Evolutionary conservation across 1,140 invertebrate species (phyloP), one percentile per base, ranked within the genome.

Genomic region (Drosophila murphyi): DNA sequence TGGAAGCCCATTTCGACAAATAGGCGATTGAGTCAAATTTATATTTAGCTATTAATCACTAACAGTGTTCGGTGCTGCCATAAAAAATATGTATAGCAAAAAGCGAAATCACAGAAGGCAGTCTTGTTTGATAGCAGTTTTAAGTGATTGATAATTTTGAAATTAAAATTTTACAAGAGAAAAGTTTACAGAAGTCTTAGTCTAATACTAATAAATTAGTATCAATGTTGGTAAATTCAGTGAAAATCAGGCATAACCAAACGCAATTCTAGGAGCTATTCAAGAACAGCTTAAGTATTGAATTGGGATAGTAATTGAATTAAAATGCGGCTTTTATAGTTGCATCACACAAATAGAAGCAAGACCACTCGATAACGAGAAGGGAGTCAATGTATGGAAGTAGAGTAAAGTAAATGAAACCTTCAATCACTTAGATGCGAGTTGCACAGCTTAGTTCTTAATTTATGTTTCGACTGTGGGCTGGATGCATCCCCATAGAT

Each of bases 261-360:
- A 35, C 37, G 35, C 34, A 63, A 64, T 71, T 67, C 34, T 39
- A 35, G 3, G 5, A 55, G 7, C 34, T 34, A 41, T 12, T 54
- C 52, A 51, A 34, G 50, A 72, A 51, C 43, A 39, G 48, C 41
- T 61, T 29, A 35, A 61, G 55, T 60, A 39, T 61, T 55, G 50
- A 43, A 61, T 69, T 52, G 50, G 56, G 20, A 12, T 37, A 34
- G 43, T 61, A 73, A 69, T 69, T 61, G 35, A 61, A 61, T 69
- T 43, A 50, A 69, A 55, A 48, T 45, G 31, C 45, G 48, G 7
- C 20, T 35, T 5, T 2, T 12, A 48, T 34, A 5, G 12, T 43
- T 45, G 41, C 29, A 39, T 20, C 20, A 35, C 6, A 39, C 10
- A 39, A 55, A 68, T 47, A 32, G 55, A 12, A 68, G 55, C 63